Conservation (phyloP, 2,113 vertebrate genomes). For the Neopipo cinnamomea region DNA sequence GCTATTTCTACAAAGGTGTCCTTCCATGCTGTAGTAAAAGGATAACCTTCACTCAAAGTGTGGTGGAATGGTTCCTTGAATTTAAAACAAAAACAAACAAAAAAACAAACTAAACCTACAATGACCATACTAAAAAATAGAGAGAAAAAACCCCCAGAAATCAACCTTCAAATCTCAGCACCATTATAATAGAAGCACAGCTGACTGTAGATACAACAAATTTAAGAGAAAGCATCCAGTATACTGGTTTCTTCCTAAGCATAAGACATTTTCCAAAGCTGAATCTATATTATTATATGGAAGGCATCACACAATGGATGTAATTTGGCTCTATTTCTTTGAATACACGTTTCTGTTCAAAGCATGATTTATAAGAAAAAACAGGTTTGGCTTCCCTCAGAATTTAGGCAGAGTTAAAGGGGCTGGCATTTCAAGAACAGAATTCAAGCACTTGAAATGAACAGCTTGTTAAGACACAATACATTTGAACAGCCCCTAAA, state of each 20-base stretch:
- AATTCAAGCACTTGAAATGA: not conserved
- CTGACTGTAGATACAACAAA: not conserved
- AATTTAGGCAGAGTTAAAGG: not conserved
- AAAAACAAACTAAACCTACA: not conserved
- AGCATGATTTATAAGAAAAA: not conserved
- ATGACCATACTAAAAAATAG: not conserved
- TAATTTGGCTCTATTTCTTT: not conserved
- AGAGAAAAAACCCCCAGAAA: not conserved
- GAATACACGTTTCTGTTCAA: not conserved
- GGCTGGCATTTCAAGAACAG: not conserved
- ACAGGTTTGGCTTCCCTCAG: not conserved
- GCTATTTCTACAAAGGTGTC: not conserved
- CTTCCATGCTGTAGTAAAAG: not conserved
- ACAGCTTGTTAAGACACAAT: not conserved
- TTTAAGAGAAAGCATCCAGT: not conserved
- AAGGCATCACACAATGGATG: not conserved
- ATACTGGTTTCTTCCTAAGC: not conserved
- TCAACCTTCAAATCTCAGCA: not conserved
- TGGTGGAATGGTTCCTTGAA: not conserved
- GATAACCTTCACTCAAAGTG: not conserved
- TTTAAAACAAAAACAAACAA: not conserved
- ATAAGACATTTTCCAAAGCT: not conserved
- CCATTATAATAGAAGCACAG: not conserved
- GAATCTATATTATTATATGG: not conserved
- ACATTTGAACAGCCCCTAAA: not conserved